phyloP scores from a whole-genome alignment of 2,113 vertebrate genomes.

The Phocoena phocoena region DNA sequence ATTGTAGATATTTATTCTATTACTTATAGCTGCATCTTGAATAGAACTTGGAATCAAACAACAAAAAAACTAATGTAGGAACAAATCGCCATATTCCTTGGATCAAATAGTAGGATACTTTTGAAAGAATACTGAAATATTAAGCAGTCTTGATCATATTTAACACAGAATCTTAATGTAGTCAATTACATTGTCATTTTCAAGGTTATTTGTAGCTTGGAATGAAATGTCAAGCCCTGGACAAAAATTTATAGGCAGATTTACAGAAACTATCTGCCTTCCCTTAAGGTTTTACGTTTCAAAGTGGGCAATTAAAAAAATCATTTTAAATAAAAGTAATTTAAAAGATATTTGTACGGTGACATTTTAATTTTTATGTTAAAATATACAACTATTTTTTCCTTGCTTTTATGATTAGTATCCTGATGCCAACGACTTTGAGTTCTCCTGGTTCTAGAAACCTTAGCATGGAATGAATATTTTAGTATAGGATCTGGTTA shows the following conservation, averaged over 20 bases:
- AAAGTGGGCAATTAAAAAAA: background rate
- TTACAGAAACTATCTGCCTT: background rate
- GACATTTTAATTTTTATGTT: background rate
- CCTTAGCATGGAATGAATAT: background rate
- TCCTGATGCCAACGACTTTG: background rate
- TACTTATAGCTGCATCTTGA: background rate
- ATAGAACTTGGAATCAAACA: background rate
- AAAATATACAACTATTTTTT: background rate
- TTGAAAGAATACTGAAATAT: background rate
- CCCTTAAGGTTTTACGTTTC: background rate
- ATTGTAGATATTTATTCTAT: background rate
- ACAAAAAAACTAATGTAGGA: background rate
- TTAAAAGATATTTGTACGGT: background rate
- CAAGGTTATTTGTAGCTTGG: background rate
- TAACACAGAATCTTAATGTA: background rate
- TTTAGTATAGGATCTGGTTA: background rate
- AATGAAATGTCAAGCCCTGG: background rate
- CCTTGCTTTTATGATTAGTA: background rate
- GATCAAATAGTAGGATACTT: background rate
- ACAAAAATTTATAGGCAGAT: background rate
- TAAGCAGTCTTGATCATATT: background rate
- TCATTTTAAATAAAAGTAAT: background rate
- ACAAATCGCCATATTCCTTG: background rate
- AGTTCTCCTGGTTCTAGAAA: background rate
- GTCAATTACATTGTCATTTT: background rate